These are phyloP conservation scores for Prionace glauca DNA, from an alignment of 2,797 vertebrate genomes.

Conservation along the genomic window DNA sequence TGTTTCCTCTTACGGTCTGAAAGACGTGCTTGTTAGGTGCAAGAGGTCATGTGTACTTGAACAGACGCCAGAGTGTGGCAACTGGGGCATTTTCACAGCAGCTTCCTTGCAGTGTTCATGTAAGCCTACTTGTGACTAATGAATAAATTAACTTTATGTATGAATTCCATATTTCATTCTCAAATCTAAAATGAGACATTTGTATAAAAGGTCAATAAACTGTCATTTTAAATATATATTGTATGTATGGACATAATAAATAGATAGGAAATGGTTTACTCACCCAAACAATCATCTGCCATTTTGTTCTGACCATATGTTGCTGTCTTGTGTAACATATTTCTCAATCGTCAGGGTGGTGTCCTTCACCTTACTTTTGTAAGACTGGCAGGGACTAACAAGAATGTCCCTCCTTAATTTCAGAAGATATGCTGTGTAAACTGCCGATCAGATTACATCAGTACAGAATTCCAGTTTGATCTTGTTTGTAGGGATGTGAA, in stretches of 20 bases:
- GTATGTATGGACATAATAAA: background rate
- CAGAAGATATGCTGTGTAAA: background rate
- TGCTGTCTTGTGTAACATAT: background rate
- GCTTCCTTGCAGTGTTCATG: no score
- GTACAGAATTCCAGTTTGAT: background rate
- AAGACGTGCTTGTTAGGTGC: no score
- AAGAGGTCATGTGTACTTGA: no score
- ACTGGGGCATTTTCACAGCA: no score
- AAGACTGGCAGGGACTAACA: background rate
- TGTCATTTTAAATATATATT: background rate
- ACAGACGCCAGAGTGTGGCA: no score
- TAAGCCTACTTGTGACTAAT: no score
- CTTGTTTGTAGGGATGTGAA: background rate
- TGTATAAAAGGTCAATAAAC: background rate
- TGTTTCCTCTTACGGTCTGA: no score
- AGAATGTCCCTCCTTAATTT: background rate
- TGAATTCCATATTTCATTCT: background rate
- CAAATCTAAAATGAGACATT: background rate
- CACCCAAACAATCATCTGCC: background rate
- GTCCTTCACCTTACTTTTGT: background rate
- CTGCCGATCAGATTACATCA: background rate
- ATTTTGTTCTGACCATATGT: background rate
- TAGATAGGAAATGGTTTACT: background rate
- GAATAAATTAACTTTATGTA: background rate
- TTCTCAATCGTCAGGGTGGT: background rate